phyloP scores from a whole-genome alignment of 1,140 invertebrate species.

The Drosophila auraria region DNA sequence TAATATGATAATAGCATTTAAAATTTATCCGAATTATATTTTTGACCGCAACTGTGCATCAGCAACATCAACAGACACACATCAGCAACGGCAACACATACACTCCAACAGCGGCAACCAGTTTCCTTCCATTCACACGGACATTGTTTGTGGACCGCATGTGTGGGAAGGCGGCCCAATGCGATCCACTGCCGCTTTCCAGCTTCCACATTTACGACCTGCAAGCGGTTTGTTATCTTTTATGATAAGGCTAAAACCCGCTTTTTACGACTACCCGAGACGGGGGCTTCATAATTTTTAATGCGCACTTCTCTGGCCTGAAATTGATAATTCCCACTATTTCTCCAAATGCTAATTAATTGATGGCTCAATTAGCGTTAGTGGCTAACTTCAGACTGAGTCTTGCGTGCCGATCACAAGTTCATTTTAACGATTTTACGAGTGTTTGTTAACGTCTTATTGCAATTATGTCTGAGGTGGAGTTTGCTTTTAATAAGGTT shows the following conservation, averaged over 20 bases:
- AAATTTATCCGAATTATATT: no score
- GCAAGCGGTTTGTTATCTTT: constrained; percentile 50
- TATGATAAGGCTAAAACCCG: constrained; percentile 41
- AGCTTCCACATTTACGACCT: constrained; percentile 48
- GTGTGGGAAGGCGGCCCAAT: constrained; percentile 34
- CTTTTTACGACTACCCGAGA: constrained; percentile 27
- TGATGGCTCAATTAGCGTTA: constrained; percentile 54
- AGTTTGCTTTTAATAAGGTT: no score
- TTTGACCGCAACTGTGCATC: not conserved
- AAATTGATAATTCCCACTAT: constrained; percentile 68
- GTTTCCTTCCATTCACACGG: constrained; percentile 82
- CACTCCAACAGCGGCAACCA: constrained; percentile 56
- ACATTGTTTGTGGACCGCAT: constrained; percentile 79
- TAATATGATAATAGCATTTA: no score
- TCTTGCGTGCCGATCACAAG: not conserved
- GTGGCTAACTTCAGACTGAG: not conserved
- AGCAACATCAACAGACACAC: constrained; percentile 9
- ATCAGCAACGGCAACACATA: constrained; percentile 32
- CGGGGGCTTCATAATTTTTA: constrained; percentile 64
- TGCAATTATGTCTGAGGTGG: not conserved
- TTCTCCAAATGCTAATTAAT: constrained; percentile 62
- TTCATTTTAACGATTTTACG: constrained; percentile 17
- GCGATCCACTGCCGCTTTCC: constrained; percentile 27
- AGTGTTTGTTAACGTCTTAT: constrained; percentile 15
- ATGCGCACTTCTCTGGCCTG: constrained; percentile 52